Evolutionary conservation across 1,140 invertebrate genomes (phyloP).

Genomic region (Brachionus rubens): DNA sequence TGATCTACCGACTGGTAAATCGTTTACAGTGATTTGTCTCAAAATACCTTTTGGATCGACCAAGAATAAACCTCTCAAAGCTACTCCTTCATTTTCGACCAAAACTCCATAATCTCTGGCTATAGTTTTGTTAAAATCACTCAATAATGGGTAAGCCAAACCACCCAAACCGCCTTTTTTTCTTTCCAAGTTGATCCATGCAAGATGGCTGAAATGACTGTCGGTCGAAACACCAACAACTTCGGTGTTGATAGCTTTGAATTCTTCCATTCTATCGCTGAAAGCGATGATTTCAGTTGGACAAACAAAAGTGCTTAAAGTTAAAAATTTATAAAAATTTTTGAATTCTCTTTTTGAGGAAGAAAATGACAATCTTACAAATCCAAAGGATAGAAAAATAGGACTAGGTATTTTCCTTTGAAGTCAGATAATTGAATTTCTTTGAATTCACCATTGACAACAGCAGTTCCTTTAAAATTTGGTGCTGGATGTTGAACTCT

Average conservation of each 20-base stretch:
- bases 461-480: conserved; percentile 73
- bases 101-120: conserved; percentile 81
- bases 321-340: not conserved
- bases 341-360: no score
- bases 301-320: conserved; percentile 78
- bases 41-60: conserved; percentile 68
- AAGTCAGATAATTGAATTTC: conserved; percentile 81
- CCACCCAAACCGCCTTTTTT: conserved; percentile 83
- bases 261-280: conserved; percentile 83
- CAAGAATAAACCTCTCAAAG: conserved; percentile 71
- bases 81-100: conserved; percentile 76
- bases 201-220: conserved; percentile 88
- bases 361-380: conserved; percentile 66
- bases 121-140: conserved; percentile 86
- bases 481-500: conserved; percentile 66
- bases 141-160: conserved; percentile 81
- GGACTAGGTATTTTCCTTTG: conserved; percentile 87
- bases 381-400: conserved; percentile 94
- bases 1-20: conserved; percentile 69
- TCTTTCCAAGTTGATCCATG: conserved; percentile 55
- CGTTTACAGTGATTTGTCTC: conserved; percentile 72
- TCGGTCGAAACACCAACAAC: conserved; percentile 87
- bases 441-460: conserved; percentile 86
- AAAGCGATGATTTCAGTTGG: conserved; percentile 94
- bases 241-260: conserved; percentile 78